Percentiles rank a stretch among this genome's conserved stretches.
These are phyloP conservation scores for Nezara viridula DNA, from an alignment of 2,888 invertebrate species.

Conservation along the genomic window DNA sequence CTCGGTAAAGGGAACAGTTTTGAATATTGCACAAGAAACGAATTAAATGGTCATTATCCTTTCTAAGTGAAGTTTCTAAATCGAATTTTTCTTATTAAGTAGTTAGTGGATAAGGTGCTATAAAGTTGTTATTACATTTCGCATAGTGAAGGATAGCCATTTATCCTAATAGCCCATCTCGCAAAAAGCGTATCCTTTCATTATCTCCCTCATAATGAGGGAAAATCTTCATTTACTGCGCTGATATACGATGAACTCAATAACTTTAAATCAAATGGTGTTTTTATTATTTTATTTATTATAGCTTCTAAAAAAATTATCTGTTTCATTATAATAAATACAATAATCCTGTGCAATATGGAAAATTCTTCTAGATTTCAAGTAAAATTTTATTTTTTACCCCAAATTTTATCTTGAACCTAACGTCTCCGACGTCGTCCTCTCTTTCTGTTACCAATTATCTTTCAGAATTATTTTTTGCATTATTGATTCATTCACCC, in stretches of 20 bases:
- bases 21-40: conserved; percentile 37
- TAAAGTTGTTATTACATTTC: conserved; percentile 10
- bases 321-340: too few species aligned
- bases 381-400: too few species aligned
- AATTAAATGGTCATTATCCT: conserved; percentile 19
- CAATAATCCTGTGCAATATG: too few species aligned
- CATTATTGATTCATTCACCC: too few species aligned
- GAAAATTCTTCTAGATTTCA: too few species aligned
- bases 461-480: too few species aligned
- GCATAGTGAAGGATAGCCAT: not conserved
- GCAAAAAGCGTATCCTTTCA: conserved; percentile 16
- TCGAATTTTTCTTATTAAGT: not conserved
- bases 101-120: conserved; percentile 25
- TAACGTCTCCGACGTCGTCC: too few species aligned
- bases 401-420: too few species aligned
- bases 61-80: conserved; percentile 17
- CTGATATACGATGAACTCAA: not conserved
- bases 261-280: not conserved
- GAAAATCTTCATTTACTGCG: not conserved
- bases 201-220: not conserved
- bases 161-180: conserved; percentile 27
- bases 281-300: not conserved
- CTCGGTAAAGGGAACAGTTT: not conserved
- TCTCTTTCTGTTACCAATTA: too few species aligned
- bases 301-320: too few species aligned